Evolutionary conservation across 1,140 invertebrate genomes (phyloP), one percentile per base, ranked within the genome.

Genomic region (Brachystomella parvula): DNA sequence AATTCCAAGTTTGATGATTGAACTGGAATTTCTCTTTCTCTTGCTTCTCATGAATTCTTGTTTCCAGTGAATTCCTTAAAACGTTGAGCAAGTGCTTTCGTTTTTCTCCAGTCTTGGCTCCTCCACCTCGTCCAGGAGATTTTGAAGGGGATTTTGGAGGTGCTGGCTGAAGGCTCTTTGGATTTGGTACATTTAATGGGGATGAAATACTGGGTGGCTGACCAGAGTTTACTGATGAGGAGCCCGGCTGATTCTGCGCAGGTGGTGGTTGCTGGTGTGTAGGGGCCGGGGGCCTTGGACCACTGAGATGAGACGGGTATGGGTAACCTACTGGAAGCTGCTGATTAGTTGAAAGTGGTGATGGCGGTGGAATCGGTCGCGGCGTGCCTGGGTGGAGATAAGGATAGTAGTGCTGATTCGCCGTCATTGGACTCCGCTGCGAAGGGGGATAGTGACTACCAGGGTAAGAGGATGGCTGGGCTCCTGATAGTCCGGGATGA

Each of bases 1-100:
- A 73, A 66, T 71, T 73, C 72, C 72, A 73, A 2, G 72, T 73
- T 66, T 73, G 72, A 53, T 73, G 72, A 67, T 69, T 71, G 57
- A 73, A 71, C 31, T 70, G 71, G 44, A 70, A 68, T 60, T 73
- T 73, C 47, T 71, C 71, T 59, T 70, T 70, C 30, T 73, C 72
- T 30, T 69, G 67, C 49, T 73, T 73, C 30, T 71, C 69, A 29
- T 71, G 53, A 1, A 73, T 71, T 29, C 71, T 44, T 30, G 49
- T 70, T 56, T 73, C 71, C 24, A 70, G 49, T 1, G 72, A 73
- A 44, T 71, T 71, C 9, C 69, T 57, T 2, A 73, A 63, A 26
- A 71, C 39, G 49, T 67, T 68, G 17, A 73, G 65, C 12, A 73
- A 12, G 61, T 69, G 69, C 32, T 73, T 73, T n/a, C 72, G 49